A percentile compares a stretch with the other conserved stretches of the same genome.
These are phyloP conservation scores for Lithophane socia DNA, from an alignment of 2,888 invertebrate species.

Conservation along the genomic window DNA sequence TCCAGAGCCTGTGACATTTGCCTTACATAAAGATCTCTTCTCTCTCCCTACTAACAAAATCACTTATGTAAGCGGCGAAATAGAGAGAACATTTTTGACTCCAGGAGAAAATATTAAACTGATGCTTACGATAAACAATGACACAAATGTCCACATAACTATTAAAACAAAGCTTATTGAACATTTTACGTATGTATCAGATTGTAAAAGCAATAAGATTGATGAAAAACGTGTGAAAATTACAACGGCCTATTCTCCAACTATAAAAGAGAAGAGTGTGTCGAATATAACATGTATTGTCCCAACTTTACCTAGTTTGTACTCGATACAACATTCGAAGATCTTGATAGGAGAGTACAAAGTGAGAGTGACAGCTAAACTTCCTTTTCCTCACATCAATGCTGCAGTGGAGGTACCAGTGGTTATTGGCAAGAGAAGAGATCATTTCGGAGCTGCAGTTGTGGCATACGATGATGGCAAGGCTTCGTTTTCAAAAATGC, in stretches of 20 bases:
- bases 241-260: conserved; percentile 30
- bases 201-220: not conserved
- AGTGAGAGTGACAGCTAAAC: conserved; percentile 61
- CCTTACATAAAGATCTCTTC: conserved; percentile 39
- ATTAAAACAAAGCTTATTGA: conserved; percentile 48
- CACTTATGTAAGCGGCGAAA: conserved; percentile 27
- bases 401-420: conserved; percentile 64
- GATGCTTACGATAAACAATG: conserved; percentile 34
- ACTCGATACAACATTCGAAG: conserved; percentile 67
- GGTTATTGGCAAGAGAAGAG: conserved; percentile 61
- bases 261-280: conserved; percentile 52
- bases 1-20: conserved; percentile 35
- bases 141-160: conserved; percentile 25
- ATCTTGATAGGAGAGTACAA: conserved; percentile 64
- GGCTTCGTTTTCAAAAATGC: conserved; percentile 1
- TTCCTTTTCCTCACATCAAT: conserved; percentile 69
- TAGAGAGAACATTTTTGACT: conserved; percentile 36
- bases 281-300: conserved; percentile 44
- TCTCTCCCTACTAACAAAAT: not conserved
- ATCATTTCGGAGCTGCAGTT: not conserved
- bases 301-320: conserved; percentile 57
- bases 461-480: not conserved
- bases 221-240: conserved; percentile 35
- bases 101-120: conserved; percentile 56
- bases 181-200: conserved; percentile 41